These are phyloP conservation scores for Orchestia grillus DNA, from an alignment of 1,140 invertebrate species.

Conservation along the genomic window DNA sequence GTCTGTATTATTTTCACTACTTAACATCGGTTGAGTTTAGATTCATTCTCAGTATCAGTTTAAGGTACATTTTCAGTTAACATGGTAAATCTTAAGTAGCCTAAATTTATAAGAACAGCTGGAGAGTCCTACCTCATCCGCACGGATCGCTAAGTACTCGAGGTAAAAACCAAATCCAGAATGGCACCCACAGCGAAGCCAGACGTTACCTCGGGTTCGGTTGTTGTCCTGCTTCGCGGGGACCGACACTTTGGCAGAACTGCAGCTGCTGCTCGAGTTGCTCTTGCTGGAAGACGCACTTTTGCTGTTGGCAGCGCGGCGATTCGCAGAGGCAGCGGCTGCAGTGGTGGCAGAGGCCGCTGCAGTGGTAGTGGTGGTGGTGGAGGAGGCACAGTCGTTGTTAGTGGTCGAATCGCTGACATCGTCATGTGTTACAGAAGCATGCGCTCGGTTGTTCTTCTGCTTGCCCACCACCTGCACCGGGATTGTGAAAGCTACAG, in stretches of 20 bases:
- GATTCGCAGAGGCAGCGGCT: neutral
- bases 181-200: too few species aligned
- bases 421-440: slow-evolving; percentile 58
- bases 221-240: neutral
- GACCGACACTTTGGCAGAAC: neutral
- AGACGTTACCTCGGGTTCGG: neutral
- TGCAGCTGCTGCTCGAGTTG: slow-evolving; percentile 24
- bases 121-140: too few species aligned
- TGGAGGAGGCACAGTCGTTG: neutral
- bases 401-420: slow-evolving; percentile 33
- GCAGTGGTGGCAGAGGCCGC: neutral
- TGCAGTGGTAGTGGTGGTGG: neutral
- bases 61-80: too few species aligned
- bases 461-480: neutral
- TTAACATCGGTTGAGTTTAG: too few species aligned
- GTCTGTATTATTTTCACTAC: too few species aligned
- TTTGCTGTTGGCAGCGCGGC: slow-evolving; percentile 33
- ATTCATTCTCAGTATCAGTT: too few species aligned
- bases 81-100: too few species aligned
- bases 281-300: slow-evolving; percentile 40
- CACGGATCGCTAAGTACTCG: too few species aligned
- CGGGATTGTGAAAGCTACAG: too few species aligned
- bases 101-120: too few species aligned
- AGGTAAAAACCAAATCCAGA: too few species aligned
- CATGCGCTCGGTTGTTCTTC: neutral